Percentiles rank a stretch among this genome's conserved stretches.
These are phyloP conservation scores for Hyaena hyaena DNA, from an alignment of 2,113 vertebrate genomes.

Conservation along the genomic window DNA sequence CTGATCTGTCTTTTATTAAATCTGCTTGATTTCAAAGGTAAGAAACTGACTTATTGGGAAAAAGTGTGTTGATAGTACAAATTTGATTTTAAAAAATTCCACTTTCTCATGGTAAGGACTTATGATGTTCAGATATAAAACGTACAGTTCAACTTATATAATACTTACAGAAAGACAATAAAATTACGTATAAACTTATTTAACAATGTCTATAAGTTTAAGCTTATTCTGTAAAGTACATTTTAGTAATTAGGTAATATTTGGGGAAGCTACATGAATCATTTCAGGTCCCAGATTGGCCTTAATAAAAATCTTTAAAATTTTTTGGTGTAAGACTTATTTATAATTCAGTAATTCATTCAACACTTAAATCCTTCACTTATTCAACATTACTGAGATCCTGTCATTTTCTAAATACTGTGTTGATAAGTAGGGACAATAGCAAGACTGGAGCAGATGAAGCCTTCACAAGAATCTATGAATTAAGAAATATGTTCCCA, in stretches of 20 bases:
- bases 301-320: not conserved
- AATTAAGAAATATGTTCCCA: not conserved
- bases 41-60: not conserved
- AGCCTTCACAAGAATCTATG: not conserved
- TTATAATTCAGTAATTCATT: conserved; percentile 32
- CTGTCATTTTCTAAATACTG: not conserved
- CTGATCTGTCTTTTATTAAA: not conserved
- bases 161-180: not conserved
- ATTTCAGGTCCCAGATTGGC: not conserved
- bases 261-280: not conserved
- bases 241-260: not conserved
- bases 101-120: not conserved
- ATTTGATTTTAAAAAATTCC: not conserved
- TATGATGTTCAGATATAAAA: not conserved
- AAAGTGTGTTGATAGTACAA: not conserved
- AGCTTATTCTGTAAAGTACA: not conserved
- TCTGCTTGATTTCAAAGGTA: not conserved
- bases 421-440: not conserved
- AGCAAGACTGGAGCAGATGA: not conserved
- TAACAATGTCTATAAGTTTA: not conserved
- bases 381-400: not conserved
- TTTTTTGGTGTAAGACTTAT: not conserved
- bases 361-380: not conserved
- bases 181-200: not conserved
- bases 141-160: not conserved